Evolutionary conservation across 2,888 invertebrate genomes (phyloP), one percentile per base, ranked within the genome.

Genomic region (Lobophora halterata): DNA sequence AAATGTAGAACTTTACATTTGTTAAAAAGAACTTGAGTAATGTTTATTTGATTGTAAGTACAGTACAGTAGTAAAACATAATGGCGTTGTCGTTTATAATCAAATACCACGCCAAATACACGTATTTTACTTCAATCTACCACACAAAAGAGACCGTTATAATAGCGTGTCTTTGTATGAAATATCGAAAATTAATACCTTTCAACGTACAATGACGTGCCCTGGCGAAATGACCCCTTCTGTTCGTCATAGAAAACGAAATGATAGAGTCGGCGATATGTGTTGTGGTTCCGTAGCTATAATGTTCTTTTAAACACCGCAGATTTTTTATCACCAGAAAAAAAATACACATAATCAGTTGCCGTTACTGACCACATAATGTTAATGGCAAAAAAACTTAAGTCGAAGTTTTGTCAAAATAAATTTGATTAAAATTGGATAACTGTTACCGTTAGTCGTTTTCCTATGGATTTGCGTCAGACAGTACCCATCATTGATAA

Each of bases 111-210:
- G n/a, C n/a, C n/a, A 26, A 32, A 28, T 13, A 31, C 27, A 23
- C 8, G 17, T 26, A 24, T 17, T 18, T 13, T 28, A 27, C 24
- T 5, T 27, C 41, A 27, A 31, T 19, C 26, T 5, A 17, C 17
- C 14, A 4, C 13, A 41, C 41, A 35, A 41, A 31, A 26, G 35
- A 12, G 27, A 18, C 30, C 31, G 31, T 30, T 31, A 41, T 29
- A 26, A 40, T 21, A 17, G 18, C 19, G 11, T 25, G 19, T 26
- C 19, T 24, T 32, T 42, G 41, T 32, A 34, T 53, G 46, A 51
- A 51, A 54, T 49, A 53, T 50, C 33, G 44, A 45, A 49, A 58
- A 55, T 57, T 43, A 54, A 52, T 54, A 49, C 54, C 45, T 58
- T 49, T 51, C 54, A 49, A 38, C 27, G 28, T 31, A 50, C 55